A percentile compares a stretch with the other conserved stretches of the same genome.
These are phyloP conservation scores for Anorthoa munda DNA, from an alignment of 2,888 invertebrate species.

Conservation along the genomic window DNA sequence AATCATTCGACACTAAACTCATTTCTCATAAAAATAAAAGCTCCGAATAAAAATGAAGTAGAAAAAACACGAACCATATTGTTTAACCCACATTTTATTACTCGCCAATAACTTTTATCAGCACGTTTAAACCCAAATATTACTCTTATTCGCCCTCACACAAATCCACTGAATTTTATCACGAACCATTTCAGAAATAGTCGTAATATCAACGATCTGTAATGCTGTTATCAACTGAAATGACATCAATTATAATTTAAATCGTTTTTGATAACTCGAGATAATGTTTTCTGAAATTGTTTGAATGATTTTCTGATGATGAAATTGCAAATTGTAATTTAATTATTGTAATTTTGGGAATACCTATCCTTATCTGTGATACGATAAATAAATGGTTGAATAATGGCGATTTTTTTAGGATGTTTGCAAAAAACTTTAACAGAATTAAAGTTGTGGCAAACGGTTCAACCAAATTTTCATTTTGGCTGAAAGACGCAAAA, in stretches of 20 bases:
- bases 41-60: slow-evolving; percentile 32
- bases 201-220: slow-evolving; percentile 16
- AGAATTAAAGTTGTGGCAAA: background rate
- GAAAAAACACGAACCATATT: slow-evolving; percentile 19
- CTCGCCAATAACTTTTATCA: slow-evolving; percentile 44
- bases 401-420: too few relatives aligned
- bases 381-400: background rate
- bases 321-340: slow-evolving; percentile 12
- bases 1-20: background rate
- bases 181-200: slow-evolving; percentile 7
- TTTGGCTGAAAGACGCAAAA: background rate
- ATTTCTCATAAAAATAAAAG: slow-evolving; percentile 13
- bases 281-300: slow-evolving; percentile 32
- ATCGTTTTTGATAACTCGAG: slow-evolving; percentile 29
- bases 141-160: slow-evolving; percentile 12
- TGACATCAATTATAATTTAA: slow-evolving; percentile 43
- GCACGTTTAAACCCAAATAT: slow-evolving; percentile 31
- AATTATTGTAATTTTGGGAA: slow-evolving; percentile 17
- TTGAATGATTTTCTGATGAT: slow-evolving; percentile 16
- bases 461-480: background rate
- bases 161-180: slow-evolving; percentile 30
- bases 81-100: slow-evolving; percentile 39
- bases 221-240: slow-evolving; percentile 8
- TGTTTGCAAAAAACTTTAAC: background rate
- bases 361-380: background rate